A percentile compares a stretch with the other conserved stretches of the same genome.
phyloP scores from a whole-genome alignment of 2,888 invertebrate species.

The Aporophyla nigra region DNA sequence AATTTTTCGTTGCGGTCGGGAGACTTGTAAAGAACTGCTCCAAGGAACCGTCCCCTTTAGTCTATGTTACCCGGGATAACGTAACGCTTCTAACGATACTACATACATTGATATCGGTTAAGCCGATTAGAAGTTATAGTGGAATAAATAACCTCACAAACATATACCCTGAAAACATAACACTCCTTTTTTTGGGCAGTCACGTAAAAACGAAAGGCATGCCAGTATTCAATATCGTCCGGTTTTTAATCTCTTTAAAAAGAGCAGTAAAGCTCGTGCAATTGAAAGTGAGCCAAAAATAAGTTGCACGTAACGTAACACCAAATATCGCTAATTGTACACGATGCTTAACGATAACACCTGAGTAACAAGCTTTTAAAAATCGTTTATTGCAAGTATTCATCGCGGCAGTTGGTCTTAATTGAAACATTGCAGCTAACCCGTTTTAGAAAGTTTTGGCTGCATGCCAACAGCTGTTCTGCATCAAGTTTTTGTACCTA shows the following conservation, averaged over 20 bases:
- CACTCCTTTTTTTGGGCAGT: no score
- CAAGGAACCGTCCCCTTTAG: no score
- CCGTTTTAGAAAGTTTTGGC: constrained; percentile 87
- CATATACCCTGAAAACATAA: no score
- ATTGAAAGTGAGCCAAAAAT: constrained; percentile 45
- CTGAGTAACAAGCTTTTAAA: constrained; percentile 64
- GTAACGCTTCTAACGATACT: no score
- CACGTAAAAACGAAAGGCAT: neutral
- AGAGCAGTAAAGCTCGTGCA: constrained; percentile 21
- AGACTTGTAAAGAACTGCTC: no score
- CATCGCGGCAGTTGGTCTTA: constrained; percentile 68
- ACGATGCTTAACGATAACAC: constrained; percentile 54
- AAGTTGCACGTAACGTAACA: constrained; percentile 56
- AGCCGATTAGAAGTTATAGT: no score
- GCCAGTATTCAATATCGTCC: neutral
- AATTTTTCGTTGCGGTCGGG: no score
- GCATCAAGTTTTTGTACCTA: constrained; percentile 75
- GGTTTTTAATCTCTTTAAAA: constrained; percentile 16
- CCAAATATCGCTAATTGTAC: constrained; percentile 57
- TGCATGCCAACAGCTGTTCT: constrained; percentile 81
- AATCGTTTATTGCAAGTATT: constrained; percentile 66
- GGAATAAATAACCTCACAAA: no score
- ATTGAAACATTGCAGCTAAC: constrained; percentile 84
- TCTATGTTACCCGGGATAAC: no score
- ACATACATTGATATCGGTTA: no score